Evolutionary conservation across 92 coral and sea anemone species (phyloP).

Genomic region (Chrysogorgia sp.): DNA sequence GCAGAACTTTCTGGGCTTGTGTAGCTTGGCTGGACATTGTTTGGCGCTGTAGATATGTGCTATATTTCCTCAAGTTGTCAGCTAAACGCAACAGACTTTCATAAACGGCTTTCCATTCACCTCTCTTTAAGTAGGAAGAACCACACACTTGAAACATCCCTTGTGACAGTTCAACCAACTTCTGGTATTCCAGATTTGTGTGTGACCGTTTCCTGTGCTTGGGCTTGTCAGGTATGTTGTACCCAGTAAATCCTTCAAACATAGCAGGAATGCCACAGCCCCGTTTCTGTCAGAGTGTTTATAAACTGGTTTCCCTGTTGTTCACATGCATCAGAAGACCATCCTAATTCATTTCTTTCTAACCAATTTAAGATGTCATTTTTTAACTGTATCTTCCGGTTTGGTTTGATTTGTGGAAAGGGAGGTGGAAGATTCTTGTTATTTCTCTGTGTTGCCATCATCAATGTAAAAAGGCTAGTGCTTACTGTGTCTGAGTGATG

Average conservation of each 20-base stretch:
- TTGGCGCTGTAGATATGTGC: constrained; percentile 42
- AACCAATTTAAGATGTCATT: constrained; percentile 64
- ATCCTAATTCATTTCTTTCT: constrained; percentile 62
- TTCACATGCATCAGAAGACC: constrained; percentile 44
- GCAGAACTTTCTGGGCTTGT: constrained; percentile 30
- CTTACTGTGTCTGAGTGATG: too few relatives aligned
- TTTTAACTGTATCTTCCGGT: constrained; percentile 52
- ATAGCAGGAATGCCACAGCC: constrained; percentile 45
- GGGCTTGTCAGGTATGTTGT: constrained; percentile 49
- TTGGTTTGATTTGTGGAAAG: constrained; percentile 35
- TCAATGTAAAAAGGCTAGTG: constrained; percentile 31
- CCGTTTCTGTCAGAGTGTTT: constrained; percentile 17
- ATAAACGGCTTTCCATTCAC: constrained; percentile 45
- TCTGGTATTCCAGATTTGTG: constrained; percentile 14
- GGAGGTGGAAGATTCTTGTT: constrained; percentile 17
- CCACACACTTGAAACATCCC: constrained; percentile 33
- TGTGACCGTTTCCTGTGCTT: constrained; percentile 41
- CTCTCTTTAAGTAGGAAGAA: constrained; percentile 41
- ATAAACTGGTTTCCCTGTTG: constrained; percentile 45
- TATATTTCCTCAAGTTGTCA: constrained; percentile 44
- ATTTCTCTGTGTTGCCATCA: constrained; percentile 46
- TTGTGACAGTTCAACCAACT: constrained; percentile 35
- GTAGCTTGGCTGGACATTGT: constrained; percentile 21
- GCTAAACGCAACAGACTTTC: constrained; percentile 41
- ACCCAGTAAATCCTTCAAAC: constrained; percentile 28